These are phyloP conservation scores for Netelia melanura DNA, from an alignment of 2,888 invertebrate genomes.

Conservation along the genomic window DNA sequence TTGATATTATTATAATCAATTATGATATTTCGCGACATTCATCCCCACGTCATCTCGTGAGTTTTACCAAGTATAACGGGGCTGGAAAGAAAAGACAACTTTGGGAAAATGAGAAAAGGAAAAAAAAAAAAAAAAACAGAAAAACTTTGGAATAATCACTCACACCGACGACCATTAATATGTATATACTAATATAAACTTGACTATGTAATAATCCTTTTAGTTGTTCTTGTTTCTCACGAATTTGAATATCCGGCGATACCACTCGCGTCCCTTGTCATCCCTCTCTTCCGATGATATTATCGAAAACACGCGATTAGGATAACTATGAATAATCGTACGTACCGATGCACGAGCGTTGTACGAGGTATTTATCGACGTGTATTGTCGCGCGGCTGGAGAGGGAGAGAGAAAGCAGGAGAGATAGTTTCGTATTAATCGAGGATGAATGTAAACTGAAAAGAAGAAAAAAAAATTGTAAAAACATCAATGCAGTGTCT, in stretches of 20 bases:
- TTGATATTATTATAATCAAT: constrained; percentile 28
- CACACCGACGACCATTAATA: constrained; percentile 61
- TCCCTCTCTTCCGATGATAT: not conserved
- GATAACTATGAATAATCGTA: not conserved
- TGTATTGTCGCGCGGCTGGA: too few species aligned
- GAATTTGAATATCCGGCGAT: not conserved
- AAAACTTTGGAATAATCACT: constrained; percentile 54
- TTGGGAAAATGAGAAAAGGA: constrained; percentile 21
- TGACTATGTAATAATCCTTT: constrained; percentile 64
- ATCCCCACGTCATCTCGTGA: not conserved
- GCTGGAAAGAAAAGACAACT: not conserved
- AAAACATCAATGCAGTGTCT: not conserved
- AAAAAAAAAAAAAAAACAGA: constrained; percentile 23
- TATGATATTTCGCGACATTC: constrained; percentile 3
- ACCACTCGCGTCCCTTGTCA: not conserved
- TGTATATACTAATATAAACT: constrained; percentile 68
- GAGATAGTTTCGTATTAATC: not conserved
- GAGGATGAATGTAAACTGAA: not conserved
- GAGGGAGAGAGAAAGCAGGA: not conserved
- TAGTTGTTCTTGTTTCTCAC: constrained; percentile 22
- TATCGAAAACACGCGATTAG: not conserved
- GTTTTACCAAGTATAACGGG: not conserved
- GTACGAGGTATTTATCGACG: too few species aligned
- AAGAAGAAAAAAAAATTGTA: not conserved
- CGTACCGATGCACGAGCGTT: not conserved